Evolutionary conservation across 2,797 vertebrate genomes (phyloP).

Genomic region (Huso huso): DNA sequence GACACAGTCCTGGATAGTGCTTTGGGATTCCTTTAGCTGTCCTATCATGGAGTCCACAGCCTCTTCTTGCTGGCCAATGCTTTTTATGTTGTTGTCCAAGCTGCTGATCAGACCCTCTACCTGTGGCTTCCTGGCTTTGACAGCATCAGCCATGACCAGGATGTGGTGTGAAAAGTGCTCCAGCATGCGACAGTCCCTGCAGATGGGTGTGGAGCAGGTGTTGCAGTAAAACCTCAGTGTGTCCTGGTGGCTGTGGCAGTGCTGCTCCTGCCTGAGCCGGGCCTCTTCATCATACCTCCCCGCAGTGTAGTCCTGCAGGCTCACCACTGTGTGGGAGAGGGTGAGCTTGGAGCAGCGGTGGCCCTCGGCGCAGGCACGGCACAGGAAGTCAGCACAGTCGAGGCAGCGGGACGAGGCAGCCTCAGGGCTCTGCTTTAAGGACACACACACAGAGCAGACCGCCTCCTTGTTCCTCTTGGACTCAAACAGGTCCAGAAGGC

Average conservation of each 20-base stretch:
- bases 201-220: constrained; percentile 22
- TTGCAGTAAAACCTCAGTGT: constrained; percentile 15
- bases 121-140: constrained; percentile 10
- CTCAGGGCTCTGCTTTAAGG: neutral
- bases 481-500: constrained; percentile 25
- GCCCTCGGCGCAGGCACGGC: constrained; percentile 15
- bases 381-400: constrained; percentile 23
- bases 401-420: constrained; percentile 14
- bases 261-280: constrained; percentile 16
- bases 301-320: constrained; percentile 13
- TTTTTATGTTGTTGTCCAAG: constrained; percentile 16
- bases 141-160: constrained; percentile 20
- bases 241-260: constrained; percentile 19
- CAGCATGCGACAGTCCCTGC: constrained; percentile 21
- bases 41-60: constrained; percentile 16
- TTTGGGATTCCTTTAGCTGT: constrained; percentile 13
- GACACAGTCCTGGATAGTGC: constrained; percentile 14
- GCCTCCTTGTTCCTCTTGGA: constrained; percentile 17
- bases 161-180: constrained; percentile 23
- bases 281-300: constrained; percentile 19
- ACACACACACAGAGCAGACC: constrained; percentile 16
- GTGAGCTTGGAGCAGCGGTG: constrained; percentile 20
- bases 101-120: constrained; percentile 24
- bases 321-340: constrained; percentile 18
- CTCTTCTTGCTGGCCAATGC: constrained; percentile 19